Evolutionary conservation across 2,797 vertebrate species (phyloP).

Genomic region (Dermochelys coriacea): DNA sequence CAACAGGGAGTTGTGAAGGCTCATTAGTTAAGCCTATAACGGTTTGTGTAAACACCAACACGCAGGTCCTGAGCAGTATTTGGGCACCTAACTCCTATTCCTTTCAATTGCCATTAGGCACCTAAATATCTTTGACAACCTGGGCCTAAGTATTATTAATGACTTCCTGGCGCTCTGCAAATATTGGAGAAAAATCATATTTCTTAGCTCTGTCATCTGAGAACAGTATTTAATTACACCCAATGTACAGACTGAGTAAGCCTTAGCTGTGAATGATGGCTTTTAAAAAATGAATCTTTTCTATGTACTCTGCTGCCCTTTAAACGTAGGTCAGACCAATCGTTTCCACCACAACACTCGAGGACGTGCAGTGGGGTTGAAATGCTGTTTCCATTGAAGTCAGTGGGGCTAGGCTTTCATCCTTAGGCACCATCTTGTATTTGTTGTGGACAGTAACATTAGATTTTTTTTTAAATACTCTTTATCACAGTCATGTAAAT

Average conservation of each 20-base stretch:
- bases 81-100: not conserved
- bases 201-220: not conserved
- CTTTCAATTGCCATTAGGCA: not conserved
- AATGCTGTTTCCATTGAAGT: not conserved
- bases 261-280: not conserved
- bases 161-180: too few relatives aligned
- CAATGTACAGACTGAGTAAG: not conserved
- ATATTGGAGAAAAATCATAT: not conserved
- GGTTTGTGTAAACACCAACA: not conserved
- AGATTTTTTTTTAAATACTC: not conserved
- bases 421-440: not conserved
- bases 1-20: not conserved
- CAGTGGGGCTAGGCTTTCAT: not conserved
- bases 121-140: too few relatives aligned
- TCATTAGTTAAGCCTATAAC: not conserved
- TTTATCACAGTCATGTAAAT: not conserved
- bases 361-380: not conserved
- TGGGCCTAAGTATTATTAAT: too few relatives aligned
- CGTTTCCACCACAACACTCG: not conserved
- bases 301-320: not conserved
- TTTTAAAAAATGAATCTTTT: conserved; percentile 12
- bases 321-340: not conserved
- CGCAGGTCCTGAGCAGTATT: not conserved
- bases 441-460: not conserved
- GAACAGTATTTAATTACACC: not conserved